phyloP scores from a whole-genome alignment of 2,113 vertebrate genomes.

The Apteryx mantelli region DNA sequence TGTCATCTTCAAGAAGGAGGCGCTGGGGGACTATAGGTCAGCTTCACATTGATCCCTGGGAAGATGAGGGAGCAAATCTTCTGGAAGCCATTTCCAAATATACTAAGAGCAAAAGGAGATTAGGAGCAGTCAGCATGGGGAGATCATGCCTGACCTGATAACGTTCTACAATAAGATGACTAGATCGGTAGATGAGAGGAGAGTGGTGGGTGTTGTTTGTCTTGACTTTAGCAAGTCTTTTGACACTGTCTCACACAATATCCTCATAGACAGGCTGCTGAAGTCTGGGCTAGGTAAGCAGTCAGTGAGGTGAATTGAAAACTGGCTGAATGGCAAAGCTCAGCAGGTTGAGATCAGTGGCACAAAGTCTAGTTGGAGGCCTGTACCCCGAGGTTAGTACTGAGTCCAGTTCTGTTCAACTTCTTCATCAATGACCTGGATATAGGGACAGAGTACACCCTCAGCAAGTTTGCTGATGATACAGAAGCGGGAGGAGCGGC shows the following conservation, averaged over 20 bases:
- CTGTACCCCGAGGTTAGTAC: neutral
- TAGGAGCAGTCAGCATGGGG: neutral
- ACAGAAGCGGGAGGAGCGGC: neutral
- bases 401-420: neutral
- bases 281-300: neutral
- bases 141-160: neutral
- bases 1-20: neutral
- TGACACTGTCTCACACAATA: neutral
- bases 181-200: neutral
- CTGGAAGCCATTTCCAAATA: neutral
- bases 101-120: neutral
- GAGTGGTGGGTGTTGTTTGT: neutral
- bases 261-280: neutral
- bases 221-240: neutral
- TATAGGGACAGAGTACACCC: neutral
- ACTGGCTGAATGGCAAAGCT: neutral
- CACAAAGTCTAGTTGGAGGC: neutral
- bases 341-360: too few relatives aligned
- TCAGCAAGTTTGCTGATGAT: neutral
- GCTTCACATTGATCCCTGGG: neutral
- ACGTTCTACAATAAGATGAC: neutral
- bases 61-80: neutral
- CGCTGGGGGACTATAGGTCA: neutral
- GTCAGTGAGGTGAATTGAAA: neutral
- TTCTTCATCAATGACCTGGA: accelerated